Conservation (phyloP, 1,140 invertebrate species). For the Aphidius gifuensis region DNA sequence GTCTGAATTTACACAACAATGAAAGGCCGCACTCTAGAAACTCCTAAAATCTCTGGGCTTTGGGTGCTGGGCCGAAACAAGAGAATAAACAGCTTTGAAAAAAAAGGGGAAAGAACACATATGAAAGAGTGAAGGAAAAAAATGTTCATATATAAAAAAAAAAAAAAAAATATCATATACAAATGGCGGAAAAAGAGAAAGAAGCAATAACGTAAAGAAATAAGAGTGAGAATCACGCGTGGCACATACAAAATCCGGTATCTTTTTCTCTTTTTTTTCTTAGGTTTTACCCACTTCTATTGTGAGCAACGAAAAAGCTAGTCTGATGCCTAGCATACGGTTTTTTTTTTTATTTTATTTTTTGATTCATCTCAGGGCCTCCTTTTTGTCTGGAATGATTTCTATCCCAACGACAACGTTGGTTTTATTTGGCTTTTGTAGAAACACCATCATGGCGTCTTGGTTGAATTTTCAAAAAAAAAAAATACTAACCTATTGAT, state of each 20-base stretch:
- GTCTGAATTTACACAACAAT: slow-evolving; percentile 55
- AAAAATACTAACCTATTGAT: too few species aligned
- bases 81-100: slow-evolving; percentile 22
- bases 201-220: slow-evolving; percentile 17
- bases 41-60: slow-evolving; percentile 46
- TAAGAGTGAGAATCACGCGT: too few species aligned
- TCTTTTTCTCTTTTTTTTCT: too few species aligned
- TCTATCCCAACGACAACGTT: slow-evolving; percentile 33
- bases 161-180: slow-evolving; percentile 7
- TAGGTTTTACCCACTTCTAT: neutral
- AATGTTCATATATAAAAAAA: slow-evolving; percentile 3
- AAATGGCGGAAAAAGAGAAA: slow-evolving; percentile 13
- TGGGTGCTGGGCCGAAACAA: slow-evolving; percentile 10
- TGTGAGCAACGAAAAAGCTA: slow-evolving; percentile 29
- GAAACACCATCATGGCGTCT: neutral
- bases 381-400: slow-evolving; percentile 34
- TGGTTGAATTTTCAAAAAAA: too few species aligned
- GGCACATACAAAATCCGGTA: too few species aligned
- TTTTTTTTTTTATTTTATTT: slow-evolving; percentile 19
- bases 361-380: neutral
- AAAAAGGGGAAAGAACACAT: slow-evolving; percentile 24
- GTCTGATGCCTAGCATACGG: slow-evolving; percentile 39
- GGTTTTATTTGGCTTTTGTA: too few species aligned
- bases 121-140: slow-evolving; percentile 17
- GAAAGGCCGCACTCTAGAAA: slow-evolving; percentile 50